Evolutionary conservation across 2,888 invertebrate genomes (phyloP).

Genomic region (Thumatha senex): DNA sequence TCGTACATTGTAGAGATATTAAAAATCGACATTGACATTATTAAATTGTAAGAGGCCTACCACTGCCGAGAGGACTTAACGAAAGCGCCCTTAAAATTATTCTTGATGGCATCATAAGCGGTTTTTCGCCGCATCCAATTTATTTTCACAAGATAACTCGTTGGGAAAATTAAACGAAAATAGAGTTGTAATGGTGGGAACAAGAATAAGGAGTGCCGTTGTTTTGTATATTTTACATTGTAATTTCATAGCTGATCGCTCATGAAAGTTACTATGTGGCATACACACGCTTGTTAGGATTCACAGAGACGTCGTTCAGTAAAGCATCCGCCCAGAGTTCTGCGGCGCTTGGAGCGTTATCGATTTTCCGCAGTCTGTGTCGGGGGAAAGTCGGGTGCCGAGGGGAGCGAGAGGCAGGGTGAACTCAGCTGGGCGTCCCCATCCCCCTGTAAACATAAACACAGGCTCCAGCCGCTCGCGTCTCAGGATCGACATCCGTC

Average conservation of each 20-base stretch:
- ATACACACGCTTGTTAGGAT: constrained; percentile 42
- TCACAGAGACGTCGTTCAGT: constrained; percentile 49
- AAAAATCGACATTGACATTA: constrained; percentile 46
- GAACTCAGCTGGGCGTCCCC: constrained; percentile 70
- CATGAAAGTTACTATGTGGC: constrained; percentile 12
- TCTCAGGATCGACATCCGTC: constrained; percentile 71
- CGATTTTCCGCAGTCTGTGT: constrained; percentile 74
- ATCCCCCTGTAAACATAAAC: constrained; percentile 78
- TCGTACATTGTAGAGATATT: constrained; percentile 23
- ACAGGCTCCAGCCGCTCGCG: constrained; percentile 53
- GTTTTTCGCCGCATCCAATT: constrained; percentile 58
- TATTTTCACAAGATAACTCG: constrained; percentile 56
- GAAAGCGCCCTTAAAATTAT: constrained; percentile 45
- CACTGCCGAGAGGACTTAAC: constrained; percentile 44
- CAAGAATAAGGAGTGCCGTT: constrained; percentile 15
- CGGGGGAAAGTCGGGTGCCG: constrained; percentile 27
- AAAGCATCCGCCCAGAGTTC: constrained; percentile 53
- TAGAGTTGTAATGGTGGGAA: constrained; percentile 38
- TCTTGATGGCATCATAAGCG: constrained; percentile 58
- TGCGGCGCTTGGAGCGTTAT: constrained; percentile 68
- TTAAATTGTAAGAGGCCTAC: constrained; percentile 47
- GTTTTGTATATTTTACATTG: constrained; percentile 10
- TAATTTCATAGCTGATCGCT: constrained; percentile 22
- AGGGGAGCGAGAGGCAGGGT: constrained; percentile 33
- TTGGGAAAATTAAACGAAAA: constrained; percentile 54